Base-by-base conservation (phyloP, 2,888 invertebrate species). In the Chaetoderma sp. region DNA sequence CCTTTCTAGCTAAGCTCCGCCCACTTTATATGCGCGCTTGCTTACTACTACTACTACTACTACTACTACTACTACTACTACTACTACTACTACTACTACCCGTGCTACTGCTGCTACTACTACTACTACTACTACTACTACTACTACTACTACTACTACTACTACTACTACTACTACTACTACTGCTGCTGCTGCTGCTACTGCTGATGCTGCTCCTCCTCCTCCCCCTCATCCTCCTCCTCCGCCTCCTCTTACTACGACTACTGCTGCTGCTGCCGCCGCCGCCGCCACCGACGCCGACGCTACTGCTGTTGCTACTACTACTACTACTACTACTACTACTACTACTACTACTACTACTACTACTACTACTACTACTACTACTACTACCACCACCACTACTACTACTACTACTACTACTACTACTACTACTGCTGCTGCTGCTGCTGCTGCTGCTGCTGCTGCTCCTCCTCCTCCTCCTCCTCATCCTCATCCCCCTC, bases 241-340 rank as follows among this genome's bases (percentile, higher is more conserved):
- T 67, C 58, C 59, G 63, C 59, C 67, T 67, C 42, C 67, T 64
- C 52, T 63, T 59, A 52, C 58, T 59, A 54, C 63, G 58, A 63
- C 63, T 58, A 63, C 65, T 63, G 55, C 65, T 62, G 28, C 60
- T 62, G 55, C 65, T 62, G 28, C n/a, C n/a, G n/a, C n/a, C n/a
- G n/a, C n/a, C n/a, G n/a, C n/a, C n/a, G n/a, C n/a, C n/a, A n/a
- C n/a, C n/a, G n/a, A n/a, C n/a, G n/a, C n/a, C n/a, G n/a, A n/a
- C n/a, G n/a, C 65, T 62, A 63, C 65, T 62, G 63, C 66, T 58
- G 62, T 63, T 63, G 63, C 66, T 58, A 66, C 66, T 66, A 63
- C 63, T 65, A 62, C 65, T 61, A 62, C 61, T 65, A 62, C 60
- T 62, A 62, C 64, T 60, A 64, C 60, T 63, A 39, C 60, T 63